These are phyloP conservation scores for Megaleporinus macrocephalus DNA, from an alignment of 2,113 vertebrate genomes.

Conservation along the genomic window DNA sequence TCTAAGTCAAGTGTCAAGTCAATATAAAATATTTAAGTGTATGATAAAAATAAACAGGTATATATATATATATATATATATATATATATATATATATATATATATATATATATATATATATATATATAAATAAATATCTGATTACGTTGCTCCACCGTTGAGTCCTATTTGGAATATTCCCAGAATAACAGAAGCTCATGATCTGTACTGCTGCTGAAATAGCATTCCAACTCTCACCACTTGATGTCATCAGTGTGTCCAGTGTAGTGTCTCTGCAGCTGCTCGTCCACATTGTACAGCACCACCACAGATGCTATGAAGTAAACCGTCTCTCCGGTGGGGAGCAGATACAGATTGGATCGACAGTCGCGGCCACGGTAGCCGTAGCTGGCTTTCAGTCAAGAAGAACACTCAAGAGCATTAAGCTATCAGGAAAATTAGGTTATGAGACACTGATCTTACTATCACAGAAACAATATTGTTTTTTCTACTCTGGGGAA, in stretches of 20 bases:
- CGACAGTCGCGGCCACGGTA: slow-evolving; percentile 97
- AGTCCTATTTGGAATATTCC: neutral
- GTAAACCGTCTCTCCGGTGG: slow-evolving; percentile 96
- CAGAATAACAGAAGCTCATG: neutral
- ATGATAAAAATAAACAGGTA: too few species aligned
- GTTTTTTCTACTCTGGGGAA: neutral
- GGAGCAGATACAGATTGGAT: slow-evolving; percentile 95
- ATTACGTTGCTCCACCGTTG: too few species aligned
- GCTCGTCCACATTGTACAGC: slow-evolving; percentile 94
- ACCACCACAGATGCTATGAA: slow-evolving; percentile 98
- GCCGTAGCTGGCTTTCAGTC: slow-evolving; percentile 87
- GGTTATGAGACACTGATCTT: neutral
- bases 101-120: too few species aligned
- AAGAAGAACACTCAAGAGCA: slow-evolving; percentile 20
- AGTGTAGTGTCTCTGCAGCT: slow-evolving; percentile 93
- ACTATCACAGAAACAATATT: neutral
- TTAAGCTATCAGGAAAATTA: neutral
- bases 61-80: too few species aligned
- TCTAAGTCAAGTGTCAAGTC: too few species aligned
- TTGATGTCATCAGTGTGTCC: slow-evolving; percentile 97
- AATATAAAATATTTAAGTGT: too few species aligned
- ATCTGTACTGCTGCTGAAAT: neutral
- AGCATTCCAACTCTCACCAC: slow-evolving; percentile 81
- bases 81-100: too few species aligned
- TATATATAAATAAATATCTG: too few species aligned